A percentile compares a stretch with the other conserved stretches of the same genome.
These are phyloP conservation scores for Cylas formicarius DNA, from an alignment of 1,140 invertebrate genomes.

Conservation along the genomic window DNA sequence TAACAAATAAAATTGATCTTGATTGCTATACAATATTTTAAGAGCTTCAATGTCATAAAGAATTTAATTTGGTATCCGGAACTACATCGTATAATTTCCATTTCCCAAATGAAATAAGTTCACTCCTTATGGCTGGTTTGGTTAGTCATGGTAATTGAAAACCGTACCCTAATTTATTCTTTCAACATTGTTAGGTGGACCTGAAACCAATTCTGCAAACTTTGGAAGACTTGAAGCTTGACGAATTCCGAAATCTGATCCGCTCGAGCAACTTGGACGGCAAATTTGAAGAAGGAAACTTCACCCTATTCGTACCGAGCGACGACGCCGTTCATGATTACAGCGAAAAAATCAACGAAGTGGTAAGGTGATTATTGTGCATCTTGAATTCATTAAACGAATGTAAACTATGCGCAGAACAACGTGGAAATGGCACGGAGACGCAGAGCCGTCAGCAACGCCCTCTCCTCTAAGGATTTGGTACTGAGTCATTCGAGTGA, in stretches of 20 bases:
- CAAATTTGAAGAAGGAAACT: slow-evolving; percentile 42
- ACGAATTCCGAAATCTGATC: slow-evolving; percentile 48
- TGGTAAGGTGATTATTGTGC: no score
- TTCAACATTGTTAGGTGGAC: slow-evolving; percentile 31
- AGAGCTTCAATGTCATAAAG: no score
- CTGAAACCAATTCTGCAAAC: slow-evolving; percentile 47
- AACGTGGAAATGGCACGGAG: slow-evolving; percentile 28
- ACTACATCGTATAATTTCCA: no score
- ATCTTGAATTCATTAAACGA: no score
- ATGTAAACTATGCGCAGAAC: no score
- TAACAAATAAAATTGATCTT: no score
- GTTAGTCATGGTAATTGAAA: no score
- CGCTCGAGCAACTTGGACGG: slow-evolving; percentile 42
- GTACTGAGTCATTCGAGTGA: slow-evolving; percentile 43
- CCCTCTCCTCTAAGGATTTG: slow-evolving; percentile 35
- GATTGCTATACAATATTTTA: no score
- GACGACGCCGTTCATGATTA: slow-evolving; percentile 49
- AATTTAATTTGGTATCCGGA: no score
- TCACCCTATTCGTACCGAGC: slow-evolving; percentile 51
- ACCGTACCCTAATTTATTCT: no score
- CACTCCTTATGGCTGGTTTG: no score
- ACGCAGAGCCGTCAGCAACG: slow-evolving; percentile 26
- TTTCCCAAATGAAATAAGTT: slow-evolving; percentile 5
- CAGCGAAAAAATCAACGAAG: slow-evolving; percentile 39
- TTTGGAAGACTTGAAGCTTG: slow-evolving; percentile 46